phyloP scores from a whole-genome alignment of 2,888 invertebrate genomes.

The Maniola hyperantus region DNA sequence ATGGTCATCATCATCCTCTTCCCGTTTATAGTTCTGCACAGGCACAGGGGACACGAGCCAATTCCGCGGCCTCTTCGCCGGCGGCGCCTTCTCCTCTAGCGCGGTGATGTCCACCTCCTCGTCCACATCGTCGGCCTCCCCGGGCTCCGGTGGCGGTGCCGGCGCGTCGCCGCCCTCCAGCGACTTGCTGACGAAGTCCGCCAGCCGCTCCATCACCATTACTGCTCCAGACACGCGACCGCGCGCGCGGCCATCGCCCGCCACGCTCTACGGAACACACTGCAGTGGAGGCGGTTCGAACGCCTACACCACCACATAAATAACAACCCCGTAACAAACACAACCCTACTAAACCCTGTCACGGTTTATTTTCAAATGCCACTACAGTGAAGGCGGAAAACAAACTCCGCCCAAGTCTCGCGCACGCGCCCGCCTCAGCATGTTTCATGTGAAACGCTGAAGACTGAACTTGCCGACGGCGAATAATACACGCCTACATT shows the following conservation, averaged over 20 bases:
- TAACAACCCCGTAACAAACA: constrained; percentile 34
- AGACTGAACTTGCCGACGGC: constrained; percentile 53
- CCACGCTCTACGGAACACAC: constrained; percentile 66
- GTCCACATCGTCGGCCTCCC: constrained; percentile 68
- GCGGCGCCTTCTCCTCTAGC: constrained; percentile 69
- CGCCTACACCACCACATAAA: constrained; percentile 60
- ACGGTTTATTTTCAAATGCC: constrained; percentile 43
- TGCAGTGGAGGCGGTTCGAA: constrained; percentile 59
- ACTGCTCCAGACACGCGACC: constrained; percentile 70
- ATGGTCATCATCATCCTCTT: constrained; percentile 73
- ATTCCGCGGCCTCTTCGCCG: constrained; percentile 69
- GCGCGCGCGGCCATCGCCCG: constrained; percentile 70
- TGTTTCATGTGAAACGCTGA: constrained; percentile 36
- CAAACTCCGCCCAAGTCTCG: constrained; percentile 65
- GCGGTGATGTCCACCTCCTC: constrained; percentile 78
- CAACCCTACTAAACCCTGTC: constrained; percentile 31
- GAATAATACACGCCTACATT: constrained; percentile 79
- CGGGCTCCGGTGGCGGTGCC: constrained; percentile 75
- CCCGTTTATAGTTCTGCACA: constrained; percentile 64
- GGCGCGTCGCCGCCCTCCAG: constrained; percentile 85
- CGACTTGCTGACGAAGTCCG: constrained; percentile 95
- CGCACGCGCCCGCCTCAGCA: constrained; percentile 69
- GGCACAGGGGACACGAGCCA: constrained; percentile 77
- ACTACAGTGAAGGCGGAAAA: constrained; percentile 54
- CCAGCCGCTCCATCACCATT: constrained; percentile 92